These are phyloP conservation scores for Mayetiola destructor DNA, from an alignment of 2,888 invertebrate species.

Conservation along the genomic window DNA sequence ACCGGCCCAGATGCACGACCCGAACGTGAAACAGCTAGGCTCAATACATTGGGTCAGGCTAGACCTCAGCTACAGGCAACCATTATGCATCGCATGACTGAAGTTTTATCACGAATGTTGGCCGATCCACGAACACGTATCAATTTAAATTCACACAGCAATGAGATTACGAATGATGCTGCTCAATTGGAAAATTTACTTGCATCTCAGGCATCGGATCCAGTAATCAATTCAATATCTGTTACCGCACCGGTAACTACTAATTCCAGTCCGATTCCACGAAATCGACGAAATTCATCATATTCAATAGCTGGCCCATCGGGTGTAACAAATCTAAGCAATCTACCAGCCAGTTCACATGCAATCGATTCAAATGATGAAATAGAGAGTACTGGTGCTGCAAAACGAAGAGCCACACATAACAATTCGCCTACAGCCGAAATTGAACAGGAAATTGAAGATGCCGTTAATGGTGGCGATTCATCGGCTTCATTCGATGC, in stretches of 20 bases:
- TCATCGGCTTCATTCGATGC: too few relatives aligned
- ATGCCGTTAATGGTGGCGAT: slow-evolving; percentile 13
- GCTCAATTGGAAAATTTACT: slow-evolving; percentile 18
- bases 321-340: background rate
- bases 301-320: slow-evolving; percentile 3
- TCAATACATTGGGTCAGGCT: slow-evolving; percentile 44
- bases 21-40: slow-evolving; percentile 40
- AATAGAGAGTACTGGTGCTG: background rate
- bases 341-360: background rate
- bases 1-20: slow-evolving; percentile 64
- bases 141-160: slow-evolving; percentile 27
- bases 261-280: background rate
- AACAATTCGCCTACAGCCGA: slow-evolving; percentile 17
- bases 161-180: slow-evolving; percentile 18
- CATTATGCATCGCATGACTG: slow-evolving; percentile 69
- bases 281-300: background rate
- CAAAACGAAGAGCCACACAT: background rate
- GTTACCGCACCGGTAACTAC: background rate
- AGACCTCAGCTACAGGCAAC: slow-evolving; percentile 51
- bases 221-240: background rate
- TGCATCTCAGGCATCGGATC: background rate
- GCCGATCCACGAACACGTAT: slow-evolving; percentile 51
- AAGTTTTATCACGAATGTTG: slow-evolving; percentile 64
- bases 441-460: slow-evolving; percentile 24
- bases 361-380: slow-evolving; percentile 1